A percentile compares a stretch with the other conserved stretches of the same genome.
These are phyloP conservation scores for Epinephelus coioides DNA, from an alignment of 2,797 vertebrate genomes.

Conservation along the genomic window DNA sequence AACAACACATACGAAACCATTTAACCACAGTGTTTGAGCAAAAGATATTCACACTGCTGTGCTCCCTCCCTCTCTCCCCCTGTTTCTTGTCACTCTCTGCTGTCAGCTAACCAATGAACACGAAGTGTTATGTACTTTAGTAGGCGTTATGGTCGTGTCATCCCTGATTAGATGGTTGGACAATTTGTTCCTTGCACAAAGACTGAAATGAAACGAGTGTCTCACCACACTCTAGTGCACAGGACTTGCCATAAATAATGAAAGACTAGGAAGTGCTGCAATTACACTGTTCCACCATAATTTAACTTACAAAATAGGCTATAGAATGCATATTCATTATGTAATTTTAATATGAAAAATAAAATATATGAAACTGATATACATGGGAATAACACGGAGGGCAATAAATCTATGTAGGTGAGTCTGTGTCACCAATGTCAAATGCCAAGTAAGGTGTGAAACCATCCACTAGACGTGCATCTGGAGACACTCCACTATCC, in stretches of 20 bases:
- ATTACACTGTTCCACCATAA: background rate
- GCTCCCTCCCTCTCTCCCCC: background rate
- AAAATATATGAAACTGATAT: no score
- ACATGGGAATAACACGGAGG: no score
- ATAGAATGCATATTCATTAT: background rate
- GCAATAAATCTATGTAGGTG: background rate
- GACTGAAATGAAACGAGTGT: background rate
- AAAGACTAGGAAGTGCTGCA: background rate
- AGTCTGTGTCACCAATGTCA: background rate
- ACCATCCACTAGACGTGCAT: background rate
- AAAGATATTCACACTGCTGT: background rate
- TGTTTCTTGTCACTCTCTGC: background rate
- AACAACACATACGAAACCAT: constrained; percentile 1
- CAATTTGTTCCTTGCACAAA: background rate
- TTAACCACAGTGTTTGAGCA: background rate
- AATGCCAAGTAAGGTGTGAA: background rate
- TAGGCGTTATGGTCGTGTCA: background rate
- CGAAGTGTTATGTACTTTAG: background rate
- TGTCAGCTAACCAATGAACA: background rate
- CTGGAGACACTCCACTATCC: constrained; percentile 1
- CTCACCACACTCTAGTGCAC: background rate
- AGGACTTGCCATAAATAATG: background rate
- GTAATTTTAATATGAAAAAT: no score
- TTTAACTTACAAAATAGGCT: background rate
- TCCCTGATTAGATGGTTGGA: background rate